Percentiles rank a stretch among this genome's conserved stretches.
Conservation (phyloP, 2,113 vertebrate genomes). For the Pangasianodon gigas region DNA sequence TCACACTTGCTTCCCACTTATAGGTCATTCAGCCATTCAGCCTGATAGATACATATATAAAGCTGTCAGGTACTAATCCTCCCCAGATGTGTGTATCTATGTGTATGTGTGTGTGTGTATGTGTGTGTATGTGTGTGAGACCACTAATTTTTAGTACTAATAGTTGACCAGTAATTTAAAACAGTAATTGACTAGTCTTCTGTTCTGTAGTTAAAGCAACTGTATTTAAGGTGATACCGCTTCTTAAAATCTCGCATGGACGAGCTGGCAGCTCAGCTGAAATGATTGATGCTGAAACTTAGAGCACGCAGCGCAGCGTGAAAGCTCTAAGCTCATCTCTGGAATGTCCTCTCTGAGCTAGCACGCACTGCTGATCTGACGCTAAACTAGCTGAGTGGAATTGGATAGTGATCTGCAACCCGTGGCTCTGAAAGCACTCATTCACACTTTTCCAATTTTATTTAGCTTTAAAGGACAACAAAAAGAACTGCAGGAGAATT, state of each 20-base stretch:
- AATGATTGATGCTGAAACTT: not conserved
- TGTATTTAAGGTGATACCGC: not conserved
- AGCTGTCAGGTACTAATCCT: constrained; percentile 54
- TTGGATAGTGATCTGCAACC: not conserved
- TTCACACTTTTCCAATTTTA: too few species aligned
- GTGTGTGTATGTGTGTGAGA: not conserved
- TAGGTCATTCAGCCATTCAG: constrained; percentile 59
- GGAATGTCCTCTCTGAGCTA: not conserved
- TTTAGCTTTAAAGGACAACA: too few species aligned
- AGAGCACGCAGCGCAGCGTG: not conserved
- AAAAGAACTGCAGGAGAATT: too few species aligned
- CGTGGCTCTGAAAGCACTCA: not conserved
- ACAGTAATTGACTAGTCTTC: not conserved
- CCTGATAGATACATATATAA: constrained; percentile 52
- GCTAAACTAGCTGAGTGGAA: not conserved
- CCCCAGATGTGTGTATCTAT: constrained; percentile 39
- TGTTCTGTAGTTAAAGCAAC: not conserved
- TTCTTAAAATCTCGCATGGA: not conserved
- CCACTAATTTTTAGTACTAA: not conserved
- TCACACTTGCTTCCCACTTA: constrained; percentile 43
- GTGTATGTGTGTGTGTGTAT: not conserved
- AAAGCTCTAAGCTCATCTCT: not conserved
- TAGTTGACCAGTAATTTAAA: not conserved
- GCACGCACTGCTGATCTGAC: not conserved
- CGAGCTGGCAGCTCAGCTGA: not conserved